phyloP scores from a whole-genome alignment of 2,113 vertebrate genomes.

The Tachysurus fulvidraco region DNA sequence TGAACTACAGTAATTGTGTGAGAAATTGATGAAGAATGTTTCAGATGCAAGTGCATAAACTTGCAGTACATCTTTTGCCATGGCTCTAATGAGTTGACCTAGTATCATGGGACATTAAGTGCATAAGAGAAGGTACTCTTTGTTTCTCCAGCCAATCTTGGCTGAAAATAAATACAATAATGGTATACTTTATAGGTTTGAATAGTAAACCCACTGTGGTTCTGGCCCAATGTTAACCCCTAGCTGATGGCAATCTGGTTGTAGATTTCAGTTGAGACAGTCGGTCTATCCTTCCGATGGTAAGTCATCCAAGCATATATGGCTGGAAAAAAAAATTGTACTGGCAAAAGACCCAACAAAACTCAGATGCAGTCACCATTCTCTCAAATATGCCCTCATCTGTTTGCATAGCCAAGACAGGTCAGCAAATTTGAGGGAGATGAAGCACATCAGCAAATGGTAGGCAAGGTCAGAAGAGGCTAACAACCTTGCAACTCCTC shows the following conservation, averaged over 20 bases:
- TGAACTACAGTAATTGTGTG: not conserved
- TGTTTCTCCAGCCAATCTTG: not conserved
- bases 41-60: not conserved
- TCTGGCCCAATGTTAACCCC: not conserved
- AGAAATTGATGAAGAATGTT: not conserved
- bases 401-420: conserved; percentile 3
- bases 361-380: not conserved
- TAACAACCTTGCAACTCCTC: not conserved
- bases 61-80: not conserved
- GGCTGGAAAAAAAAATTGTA: not conserved
- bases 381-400: not conserved
- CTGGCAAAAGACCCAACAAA: not conserved
- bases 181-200: not conserved
- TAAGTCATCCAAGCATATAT: not conserved
- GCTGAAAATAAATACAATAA: not conserved
- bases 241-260: not conserved
- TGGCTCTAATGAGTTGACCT: not conserved
- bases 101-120: not conserved
- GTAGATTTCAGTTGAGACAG: not conserved
- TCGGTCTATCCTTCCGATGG: not conserved
- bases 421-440: not conserved
- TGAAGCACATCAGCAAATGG: conserved; percentile 1
- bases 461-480: not conserved
- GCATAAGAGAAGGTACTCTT: not conserved
- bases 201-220: not conserved